Percentiles rank a stretch among this genome's conserved stretches.
Evolutionary conservation across 2,888 invertebrate genomes (phyloP).

Genomic region (Dynastes maya): DNA sequence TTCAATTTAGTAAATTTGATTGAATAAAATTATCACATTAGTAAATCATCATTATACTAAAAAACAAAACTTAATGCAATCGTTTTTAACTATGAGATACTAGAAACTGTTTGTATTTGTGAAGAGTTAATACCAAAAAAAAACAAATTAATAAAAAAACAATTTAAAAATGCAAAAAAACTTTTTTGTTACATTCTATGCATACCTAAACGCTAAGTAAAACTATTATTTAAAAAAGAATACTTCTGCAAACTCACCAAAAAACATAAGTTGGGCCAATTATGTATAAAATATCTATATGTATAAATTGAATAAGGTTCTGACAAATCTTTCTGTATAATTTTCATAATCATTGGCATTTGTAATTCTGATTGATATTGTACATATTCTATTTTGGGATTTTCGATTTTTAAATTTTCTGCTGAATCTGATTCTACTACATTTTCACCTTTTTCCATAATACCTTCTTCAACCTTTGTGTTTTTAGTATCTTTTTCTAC

Average conservation of each 20-base stretch:
- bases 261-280: conserved; percentile 99
- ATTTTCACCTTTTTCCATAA: conserved; percentile 37
- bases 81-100: too few species aligned
- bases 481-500: conserved; percentile 57
- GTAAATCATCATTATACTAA: too few species aligned
- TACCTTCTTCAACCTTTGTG: conserved; percentile 47
- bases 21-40: too few species aligned
- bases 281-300: conserved; percentile 99
- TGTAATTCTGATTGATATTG: conserved; percentile 96
- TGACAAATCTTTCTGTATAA: conserved; percentile 98
- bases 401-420: conserved; percentile 52
- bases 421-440: conserved; percentile 47
- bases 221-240: too few species aligned
- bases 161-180: too few species aligned
- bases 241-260: conserved; percentile 76
- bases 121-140: too few species aligned
- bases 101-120: too few species aligned
- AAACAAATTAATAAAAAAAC: too few species aligned
- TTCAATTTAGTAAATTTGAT: too few species aligned
- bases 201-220: too few species aligned
- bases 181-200: too few species aligned
- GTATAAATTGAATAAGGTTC: conserved; percentile 99
- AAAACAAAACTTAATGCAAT: too few species aligned
- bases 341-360: conserved; percentile 99
- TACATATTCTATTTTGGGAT: conserved; percentile 73